Evolutionary conservation across 2,113 vertebrate species (phyloP).

Genomic region (Eublepharis macularius): DNA sequence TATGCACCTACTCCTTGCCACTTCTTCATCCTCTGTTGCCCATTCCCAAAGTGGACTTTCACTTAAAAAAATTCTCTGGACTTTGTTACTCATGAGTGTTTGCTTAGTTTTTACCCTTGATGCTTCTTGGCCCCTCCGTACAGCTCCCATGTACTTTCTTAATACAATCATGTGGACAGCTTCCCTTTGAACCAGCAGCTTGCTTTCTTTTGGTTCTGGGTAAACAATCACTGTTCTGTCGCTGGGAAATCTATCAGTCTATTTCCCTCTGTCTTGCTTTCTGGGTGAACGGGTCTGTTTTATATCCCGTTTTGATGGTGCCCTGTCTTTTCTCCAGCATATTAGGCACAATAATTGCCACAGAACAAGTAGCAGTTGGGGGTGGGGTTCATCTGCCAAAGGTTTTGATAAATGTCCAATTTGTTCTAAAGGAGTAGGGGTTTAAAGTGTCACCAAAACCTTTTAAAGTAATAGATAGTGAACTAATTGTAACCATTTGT

Average conservation of each 20-base stretch:
- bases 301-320: slow-evolving; percentile 38
- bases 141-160: neutral
- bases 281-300: slow-evolving; percentile 36
- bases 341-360: slow-evolving; percentile 49
- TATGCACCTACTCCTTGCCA: no score
- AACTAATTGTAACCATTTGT: slow-evolving; percentile 60
- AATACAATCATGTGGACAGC: neutral
- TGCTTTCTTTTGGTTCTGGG: slow-evolving; percentile 26
- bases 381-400: slow-evolving; percentile 25
- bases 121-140: neutral
- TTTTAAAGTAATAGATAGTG: slow-evolving; percentile 26
- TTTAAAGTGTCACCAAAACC: slow-evolving; percentile 39
- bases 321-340: slow-evolving; percentile 26
- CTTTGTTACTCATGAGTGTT: no score
- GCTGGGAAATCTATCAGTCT: slow-evolving; percentile 29
- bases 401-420: slow-evolving; percentile 48
- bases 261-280: slow-evolving; percentile 12
- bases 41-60: neutral
- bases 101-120: neutral
- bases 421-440: slow-evolving; percentile 36
- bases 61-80: no score
- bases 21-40: neutral
- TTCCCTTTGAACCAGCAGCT: neutral
- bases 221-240: slow-evolving; percentile 1
- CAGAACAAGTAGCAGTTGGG: slow-evolving; percentile 7